These are phyloP conservation scores for Mesochorus sp. DNA, from an alignment of 2,888 invertebrate genomes.

Conservation along the genomic window DNA sequence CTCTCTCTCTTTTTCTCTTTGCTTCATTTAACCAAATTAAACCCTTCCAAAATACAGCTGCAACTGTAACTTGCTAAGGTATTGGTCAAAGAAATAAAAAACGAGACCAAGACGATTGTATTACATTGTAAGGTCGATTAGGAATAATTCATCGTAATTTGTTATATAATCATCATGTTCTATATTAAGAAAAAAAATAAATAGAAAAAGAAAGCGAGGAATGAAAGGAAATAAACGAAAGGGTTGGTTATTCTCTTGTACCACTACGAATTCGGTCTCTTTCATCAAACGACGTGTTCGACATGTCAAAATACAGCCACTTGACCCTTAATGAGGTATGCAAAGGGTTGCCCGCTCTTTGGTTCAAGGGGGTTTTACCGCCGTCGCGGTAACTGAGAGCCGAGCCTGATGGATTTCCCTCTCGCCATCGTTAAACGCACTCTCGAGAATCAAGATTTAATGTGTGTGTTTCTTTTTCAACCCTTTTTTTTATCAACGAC, in stretches of 20 bases:
- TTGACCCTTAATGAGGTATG: constrained; percentile 54
- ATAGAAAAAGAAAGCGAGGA: neutral
- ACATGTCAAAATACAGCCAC: constrained; percentile 58
- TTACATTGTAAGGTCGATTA: constrained; percentile 11
- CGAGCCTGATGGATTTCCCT: neutral
- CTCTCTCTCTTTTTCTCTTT: constrained; percentile 12
- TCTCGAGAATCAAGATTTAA: constrained; percentile 27
- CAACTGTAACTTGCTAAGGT: neutral
- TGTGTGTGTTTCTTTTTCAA: neutral
- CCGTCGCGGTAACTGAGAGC: too few relatives aligned
- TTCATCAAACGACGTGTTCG: constrained; percentile 44
- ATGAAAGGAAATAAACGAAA: constrained; percentile 14
- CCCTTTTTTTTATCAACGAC: neutral
- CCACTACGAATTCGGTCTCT: constrained; percentile 28
- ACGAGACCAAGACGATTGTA: constrained; percentile 30
- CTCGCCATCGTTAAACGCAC: neutral
- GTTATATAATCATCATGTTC: constrained; percentile 47
- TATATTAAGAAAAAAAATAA: neutral
- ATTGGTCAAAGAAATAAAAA: neutral
- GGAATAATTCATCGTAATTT: constrained; percentile 50
- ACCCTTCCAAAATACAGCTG: neutral
- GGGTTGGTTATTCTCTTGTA: neutral
- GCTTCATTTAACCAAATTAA: neutral
- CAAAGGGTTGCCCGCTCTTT: constrained; percentile 1
- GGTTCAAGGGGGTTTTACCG: neutral